These are phyloP conservation scores for Romanogobio albipinnatus DNA, from an alignment of 2,113 vertebrate genomes.

Conservation along the genomic window DNA sequence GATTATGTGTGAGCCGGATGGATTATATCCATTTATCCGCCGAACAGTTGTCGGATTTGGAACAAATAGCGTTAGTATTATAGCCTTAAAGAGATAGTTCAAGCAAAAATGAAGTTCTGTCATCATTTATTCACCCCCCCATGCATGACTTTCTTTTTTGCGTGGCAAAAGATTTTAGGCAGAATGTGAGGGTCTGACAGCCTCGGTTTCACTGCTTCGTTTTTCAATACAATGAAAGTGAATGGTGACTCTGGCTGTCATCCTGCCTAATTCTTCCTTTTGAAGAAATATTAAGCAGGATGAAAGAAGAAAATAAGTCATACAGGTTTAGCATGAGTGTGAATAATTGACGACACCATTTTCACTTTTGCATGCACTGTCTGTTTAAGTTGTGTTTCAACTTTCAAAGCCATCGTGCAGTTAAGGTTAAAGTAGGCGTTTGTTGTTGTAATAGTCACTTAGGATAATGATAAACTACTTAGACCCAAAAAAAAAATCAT, in stretches of 20 bases:
- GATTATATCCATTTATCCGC: slow-evolving; percentile 23
- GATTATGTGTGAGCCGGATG: slow-evolving; percentile 22
- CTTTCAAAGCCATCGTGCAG: neutral
- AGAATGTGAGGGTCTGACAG: slow-evolving; percentile 13
- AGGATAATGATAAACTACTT: neutral
- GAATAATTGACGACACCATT: neutral
- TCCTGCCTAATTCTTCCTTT: neutral
- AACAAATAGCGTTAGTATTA: neutral
- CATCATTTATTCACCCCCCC: neutral
- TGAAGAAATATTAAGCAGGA: neutral
- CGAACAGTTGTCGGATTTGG: slow-evolving; percentile 10
- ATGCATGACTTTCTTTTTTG: neutral
- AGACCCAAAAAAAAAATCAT: neutral
- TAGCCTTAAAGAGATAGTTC: slow-evolving; percentile 10
- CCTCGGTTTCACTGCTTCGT: neutral
- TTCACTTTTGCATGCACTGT: neutral
- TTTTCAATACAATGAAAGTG: neutral
- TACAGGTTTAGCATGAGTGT: neutral
- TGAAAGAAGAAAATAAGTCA: neutral
- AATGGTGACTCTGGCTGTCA: neutral
- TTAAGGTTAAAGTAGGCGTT: neutral
- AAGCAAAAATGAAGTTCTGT: neutral
- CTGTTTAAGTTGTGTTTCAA: neutral
- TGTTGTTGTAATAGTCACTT: neutral
- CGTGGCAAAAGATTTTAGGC: neutral